These are phyloP conservation scores for Aeoliscus strigatus DNA, from an alignment of 2,797 vertebrate genomes.

Conservation along the genomic window DNA sequence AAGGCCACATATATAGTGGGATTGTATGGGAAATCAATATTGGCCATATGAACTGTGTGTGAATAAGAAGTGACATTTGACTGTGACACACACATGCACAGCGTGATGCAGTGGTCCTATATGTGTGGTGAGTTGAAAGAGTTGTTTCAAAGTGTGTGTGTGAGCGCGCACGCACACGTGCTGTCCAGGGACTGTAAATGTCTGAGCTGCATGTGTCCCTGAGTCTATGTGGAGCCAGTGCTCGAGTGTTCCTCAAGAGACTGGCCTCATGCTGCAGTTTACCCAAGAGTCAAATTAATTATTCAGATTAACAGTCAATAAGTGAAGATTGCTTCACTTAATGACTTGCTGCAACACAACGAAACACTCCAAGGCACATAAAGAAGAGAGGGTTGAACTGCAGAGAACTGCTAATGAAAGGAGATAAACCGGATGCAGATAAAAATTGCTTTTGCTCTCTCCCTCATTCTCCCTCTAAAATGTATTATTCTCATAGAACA, in stretches of 20 bases:
- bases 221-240: conserved; percentile 8
- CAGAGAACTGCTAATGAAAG: conserved; percentile 26
- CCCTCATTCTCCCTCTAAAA: no score
- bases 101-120: no score
- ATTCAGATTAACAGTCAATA: conserved; percentile 50
- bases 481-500: no score
- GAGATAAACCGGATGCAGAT: conserved; percentile 10
- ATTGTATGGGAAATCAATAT: conserved; percentile 28
- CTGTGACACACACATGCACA: background rate
- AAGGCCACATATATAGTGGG: background rate
- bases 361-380: conserved; percentile 14
- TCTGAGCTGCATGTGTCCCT: no score
- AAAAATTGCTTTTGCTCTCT: conserved; percentile 6
- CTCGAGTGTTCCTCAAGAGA: conserved; percentile 13
- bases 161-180: no score
- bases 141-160: conserved; percentile 1
- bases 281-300: conserved; percentile 50
- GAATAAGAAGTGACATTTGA: conserved; percentile 35
- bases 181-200: no score
- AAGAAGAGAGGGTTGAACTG: conserved; percentile 23
- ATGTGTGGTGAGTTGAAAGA: no score
- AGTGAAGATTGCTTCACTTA: conserved; percentile 40
- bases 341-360: conserved; percentile 25
- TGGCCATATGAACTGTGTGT: background rate
- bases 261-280: conserved; percentile 29